Evolutionary conservation across 2,113 vertebrate genomes (phyloP).

Genomic region (Centropus unirufus): DNA sequence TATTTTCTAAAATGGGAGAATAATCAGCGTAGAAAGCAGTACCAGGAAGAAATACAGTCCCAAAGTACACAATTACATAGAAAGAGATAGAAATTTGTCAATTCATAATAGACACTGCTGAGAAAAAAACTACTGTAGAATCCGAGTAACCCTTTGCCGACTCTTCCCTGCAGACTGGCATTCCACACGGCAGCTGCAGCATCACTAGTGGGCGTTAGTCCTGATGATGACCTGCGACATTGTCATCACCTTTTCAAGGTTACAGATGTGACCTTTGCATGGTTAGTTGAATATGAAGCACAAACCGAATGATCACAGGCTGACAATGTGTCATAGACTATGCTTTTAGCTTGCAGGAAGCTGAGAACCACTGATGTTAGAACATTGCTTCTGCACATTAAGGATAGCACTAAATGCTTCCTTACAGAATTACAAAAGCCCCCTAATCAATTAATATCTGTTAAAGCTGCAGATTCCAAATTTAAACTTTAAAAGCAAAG

Average conservation of each 20-base stretch:
- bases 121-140: not conserved
- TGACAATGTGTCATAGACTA: slow-evolving; percentile 9
- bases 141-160: slow-evolving; percentile 43
- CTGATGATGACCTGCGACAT: slow-evolving; percentile 49
- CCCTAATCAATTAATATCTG: not conserved
- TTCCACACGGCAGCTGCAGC: slow-evolving; percentile 30
- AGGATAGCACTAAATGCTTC: not conserved
- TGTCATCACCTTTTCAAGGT: slow-evolving; percentile 66
- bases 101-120: slow-evolving; percentile 14
- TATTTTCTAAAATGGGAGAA: slow-evolving; percentile 11
- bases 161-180: slow-evolving; percentile 9
- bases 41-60: slow-evolving; percentile 46
- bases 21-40: slow-evolving; percentile 18
- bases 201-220: not conserved
- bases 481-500: not conserved
- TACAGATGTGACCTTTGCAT: slow-evolving; percentile 48
- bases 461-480: not conserved
- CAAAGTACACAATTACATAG: slow-evolving; percentile 54
- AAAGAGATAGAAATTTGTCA: slow-evolving; percentile 41
- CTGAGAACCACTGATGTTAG: slow-evolving; percentile 12
- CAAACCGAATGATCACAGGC: slow-evolving; percentile 28
- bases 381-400: not conserved
- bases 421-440: slow-evolving; percentile 5
- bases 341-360: not conserved
- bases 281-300: slow-evolving; percentile 41